Evolutionary conservation across 2,888 invertebrate genomes (phyloP), one percentile per base, ranked within the genome.

Genomic region (Melanostoma scalare): DNA sequence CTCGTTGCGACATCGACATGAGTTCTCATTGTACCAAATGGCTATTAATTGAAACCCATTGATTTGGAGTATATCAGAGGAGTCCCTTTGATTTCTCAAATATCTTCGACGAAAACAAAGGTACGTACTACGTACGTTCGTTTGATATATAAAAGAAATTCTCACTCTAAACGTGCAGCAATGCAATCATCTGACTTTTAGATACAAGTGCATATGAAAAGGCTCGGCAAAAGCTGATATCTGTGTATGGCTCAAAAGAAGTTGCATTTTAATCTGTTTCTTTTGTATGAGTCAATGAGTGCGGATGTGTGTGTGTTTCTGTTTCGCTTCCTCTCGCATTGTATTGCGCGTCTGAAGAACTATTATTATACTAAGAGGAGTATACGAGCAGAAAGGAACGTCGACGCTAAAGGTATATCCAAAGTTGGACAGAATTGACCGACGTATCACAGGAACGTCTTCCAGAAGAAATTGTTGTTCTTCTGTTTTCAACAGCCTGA

Each of bases 11-110:
- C 50, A n/a, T n/a, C 38, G 55, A 56, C 48, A 56, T 67, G 50
- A 58, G 30, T 42, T 33, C 40, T 46, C 31, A 42, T 42, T 50
- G 79, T 55, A 33, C 36, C 8, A 52, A 52, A 42, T 33, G 33
- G 35, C 20, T 33, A 75, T 65, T 76, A 75, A 80, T 80, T 80
- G 80, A 80, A 80, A 80, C 71, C 69, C 69, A 80, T 72, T 65
- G 77, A 77, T 72, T 77, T 65, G 69, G 65, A 80, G 75, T 69
- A 65, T 80, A 71, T 76, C 60, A 56, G 38, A 63, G 65, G 58
- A 20, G 20, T 20, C 20, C 38, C 80, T 74, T 53, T 69, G 75
- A 56, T 69, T 74, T 63, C 9, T 8, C 48, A 8, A 65, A 10
- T 46, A 46, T 61, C 46, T 46, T 20, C 9, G 48, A 63, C 4